Percentiles rank a stretch among this genome's conserved stretches.
Evolutionary conservation across 1,140 invertebrate genomes (phyloP).

Genomic region (Holcopasites calliopsidis): DNA sequence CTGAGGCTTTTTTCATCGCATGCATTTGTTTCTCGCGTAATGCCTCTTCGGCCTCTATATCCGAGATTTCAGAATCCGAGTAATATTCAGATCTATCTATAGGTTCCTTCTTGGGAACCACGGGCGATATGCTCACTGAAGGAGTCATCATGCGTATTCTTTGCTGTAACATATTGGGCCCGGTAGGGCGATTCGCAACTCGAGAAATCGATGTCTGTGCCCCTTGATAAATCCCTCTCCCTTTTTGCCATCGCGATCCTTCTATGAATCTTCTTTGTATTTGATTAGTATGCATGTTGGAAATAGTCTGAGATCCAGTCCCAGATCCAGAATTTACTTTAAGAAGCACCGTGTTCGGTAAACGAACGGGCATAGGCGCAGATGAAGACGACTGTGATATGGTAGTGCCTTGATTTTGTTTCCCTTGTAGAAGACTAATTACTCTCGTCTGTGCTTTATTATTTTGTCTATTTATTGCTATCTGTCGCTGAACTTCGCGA

Average conservation of each 20-base stretch:
- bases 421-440: slow-evolving; percentile 85
- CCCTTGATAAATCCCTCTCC: slow-evolving; percentile 64
- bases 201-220: slow-evolving; percentile 75
- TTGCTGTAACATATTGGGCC: slow-evolving; percentile 72
- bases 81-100: slow-evolving; percentile 73
- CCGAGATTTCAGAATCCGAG: slow-evolving; percentile 76
- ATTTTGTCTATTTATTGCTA: slow-evolving; percentile 84
- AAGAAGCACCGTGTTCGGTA: slow-evolving; percentile 71
- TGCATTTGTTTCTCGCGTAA: slow-evolving; percentile 72
- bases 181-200: slow-evolving; percentile 63
- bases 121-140: slow-evolving; percentile 79
- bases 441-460: slow-evolving; percentile 84
- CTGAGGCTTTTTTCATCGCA: slow-evolving; percentile 65
- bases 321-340: slow-evolving; percentile 70
- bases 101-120: slow-evolving; percentile 77
- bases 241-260: slow-evolving; percentile 63
- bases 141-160: slow-evolving; percentile 80
- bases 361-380: slow-evolving; percentile 66
- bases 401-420: slow-evolving; percentile 75
- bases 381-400: slow-evolving; percentile 66
- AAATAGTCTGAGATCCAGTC: slow-evolving; percentile 50
- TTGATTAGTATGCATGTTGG: slow-evolving; percentile 66
- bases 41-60: slow-evolving; percentile 73
- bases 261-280: slow-evolving; percentile 73
- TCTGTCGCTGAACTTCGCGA: slow-evolving; percentile 87